These are phyloP conservation scores for Schizothorax lantsangensis DNA, from an alignment of 2,797 vertebrate species.

Conservation along the genomic window DNA sequence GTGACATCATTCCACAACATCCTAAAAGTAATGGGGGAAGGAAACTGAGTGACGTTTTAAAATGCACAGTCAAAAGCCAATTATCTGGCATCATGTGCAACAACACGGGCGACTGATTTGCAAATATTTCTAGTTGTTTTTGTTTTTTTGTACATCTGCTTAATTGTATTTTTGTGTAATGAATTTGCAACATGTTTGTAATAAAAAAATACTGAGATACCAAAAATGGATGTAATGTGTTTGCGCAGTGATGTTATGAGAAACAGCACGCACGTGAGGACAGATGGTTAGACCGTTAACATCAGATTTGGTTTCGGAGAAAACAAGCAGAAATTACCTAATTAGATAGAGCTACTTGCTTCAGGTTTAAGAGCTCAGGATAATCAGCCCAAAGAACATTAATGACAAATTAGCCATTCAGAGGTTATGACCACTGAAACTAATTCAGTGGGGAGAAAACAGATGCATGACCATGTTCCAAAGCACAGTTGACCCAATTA, in stretches of 20 bases:
- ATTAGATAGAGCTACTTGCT: slow-evolving; percentile 49
- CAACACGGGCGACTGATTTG: not conserved
- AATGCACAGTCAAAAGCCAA: slow-evolving; percentile 36
- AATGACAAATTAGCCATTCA: slow-evolving; percentile 46
- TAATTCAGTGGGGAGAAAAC: slow-evolving; percentile 20
- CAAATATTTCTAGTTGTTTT: not conserved
- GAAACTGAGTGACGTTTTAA: not conserved
- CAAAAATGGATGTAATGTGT: not conserved
- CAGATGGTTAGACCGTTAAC: slow-evolving; percentile 34
- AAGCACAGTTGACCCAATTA: not conserved
- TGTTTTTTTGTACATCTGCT: slow-evolving; percentile 33
- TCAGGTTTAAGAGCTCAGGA: slow-evolving; percentile 46
- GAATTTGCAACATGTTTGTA: slow-evolving; percentile 34
- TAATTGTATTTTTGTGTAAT: slow-evolving; percentile 15
- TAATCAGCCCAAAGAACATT: slow-evolving; percentile 50
- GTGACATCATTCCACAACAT: not conserved
- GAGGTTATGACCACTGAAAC: not conserved
- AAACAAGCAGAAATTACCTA: slow-evolving; percentile 38
- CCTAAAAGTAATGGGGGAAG: not conserved
- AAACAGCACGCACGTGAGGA: too few relatives aligned
- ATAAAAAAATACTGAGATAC: slow-evolving; percentile 23
- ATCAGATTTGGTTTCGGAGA: slow-evolving; percentile 49
- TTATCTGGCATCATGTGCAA: slow-evolving; percentile 16
- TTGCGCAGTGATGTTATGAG: not conserved
- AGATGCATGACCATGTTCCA: not conserved